Evolutionary conservation across 2,113 vertebrate genomes (phyloP).

Genomic region (Lucifuga dentata): DNA sequence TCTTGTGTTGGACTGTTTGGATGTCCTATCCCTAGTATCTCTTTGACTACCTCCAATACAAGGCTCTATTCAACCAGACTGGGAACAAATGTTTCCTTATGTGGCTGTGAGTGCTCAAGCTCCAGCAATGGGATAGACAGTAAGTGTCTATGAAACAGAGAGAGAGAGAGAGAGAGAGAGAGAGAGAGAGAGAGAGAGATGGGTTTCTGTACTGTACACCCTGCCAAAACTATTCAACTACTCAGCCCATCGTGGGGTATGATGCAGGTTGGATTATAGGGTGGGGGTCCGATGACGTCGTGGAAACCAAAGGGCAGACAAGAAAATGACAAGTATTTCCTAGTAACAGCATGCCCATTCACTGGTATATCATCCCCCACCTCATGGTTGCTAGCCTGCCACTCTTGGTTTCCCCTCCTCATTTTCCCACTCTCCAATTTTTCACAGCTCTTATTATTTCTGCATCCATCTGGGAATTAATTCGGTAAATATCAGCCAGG

Average conservation of each 20-base stretch:
- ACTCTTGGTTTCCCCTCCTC: slow-evolving; percentile 43
- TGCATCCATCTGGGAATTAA: slow-evolving; percentile 53
- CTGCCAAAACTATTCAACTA: slow-evolving; percentile 76
- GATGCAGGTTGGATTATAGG: slow-evolving; percentile 20
- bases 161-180: too few species aligned
- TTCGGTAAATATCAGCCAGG: slow-evolving; percentile 65
- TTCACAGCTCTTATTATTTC: slow-evolving; percentile 55
- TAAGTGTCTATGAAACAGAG: slow-evolving; percentile 64
- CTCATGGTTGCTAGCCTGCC: slow-evolving; percentile 20
- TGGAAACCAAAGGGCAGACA: slow-evolving; percentile 28
- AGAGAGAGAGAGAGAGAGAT: slow-evolving; percentile 7
- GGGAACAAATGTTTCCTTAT: slow-evolving; percentile 96
- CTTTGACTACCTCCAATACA: slow-evolving; percentile 88
- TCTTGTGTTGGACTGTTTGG: slow-evolving; percentile 82
- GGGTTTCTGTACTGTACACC: slow-evolving; percentile 74
- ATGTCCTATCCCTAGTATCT: slow-evolving; percentile 85
- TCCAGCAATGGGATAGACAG: slow-evolving; percentile 73
- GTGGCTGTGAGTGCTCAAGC: slow-evolving; percentile 78
- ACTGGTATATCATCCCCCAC: slow-evolving; percentile 28
- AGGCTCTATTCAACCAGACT: slow-evolving; percentile 90
- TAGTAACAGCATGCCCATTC: slow-evolving; percentile 36
- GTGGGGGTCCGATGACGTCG: background rate
- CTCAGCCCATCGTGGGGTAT: slow-evolving; percentile 9
- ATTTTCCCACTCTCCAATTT: slow-evolving; percentile 41
- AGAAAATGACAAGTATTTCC: slow-evolving; percentile 58